A percentile compares a stretch with the other conserved stretches of the same genome.
Conservation (phyloP, 2,113 vertebrate genomes). For the Grantiella picta region DNA sequence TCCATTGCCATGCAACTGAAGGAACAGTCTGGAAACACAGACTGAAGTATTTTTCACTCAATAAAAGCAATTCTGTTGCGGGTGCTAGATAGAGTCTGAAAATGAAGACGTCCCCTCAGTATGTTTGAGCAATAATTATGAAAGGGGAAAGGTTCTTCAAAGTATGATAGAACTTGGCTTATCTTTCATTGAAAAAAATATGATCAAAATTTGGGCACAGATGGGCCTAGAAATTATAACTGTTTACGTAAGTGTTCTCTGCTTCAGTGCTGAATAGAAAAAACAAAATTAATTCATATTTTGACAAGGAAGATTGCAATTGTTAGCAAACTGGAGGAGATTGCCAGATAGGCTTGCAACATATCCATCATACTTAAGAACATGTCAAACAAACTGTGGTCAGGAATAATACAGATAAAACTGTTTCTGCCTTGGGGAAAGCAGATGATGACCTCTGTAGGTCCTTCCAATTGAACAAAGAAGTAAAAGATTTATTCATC, state of each 20-base stretch:
- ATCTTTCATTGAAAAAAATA: background rate
- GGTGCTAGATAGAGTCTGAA: background rate
- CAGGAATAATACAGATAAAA: background rate
- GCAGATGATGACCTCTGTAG: background rate
- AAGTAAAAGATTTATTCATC: background rate
- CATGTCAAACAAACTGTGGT: conserved; percentile 9
- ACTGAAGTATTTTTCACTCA: background rate
- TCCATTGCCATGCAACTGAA: background rate
- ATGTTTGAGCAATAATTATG: background rate
- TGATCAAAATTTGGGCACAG: background rate
- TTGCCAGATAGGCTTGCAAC: background rate
- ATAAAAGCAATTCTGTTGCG: background rate
- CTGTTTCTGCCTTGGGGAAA: background rate
- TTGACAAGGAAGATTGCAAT: background rate
- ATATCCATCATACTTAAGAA: conserved; percentile 17
- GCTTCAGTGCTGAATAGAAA: background rate
- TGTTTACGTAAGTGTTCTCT: background rate
- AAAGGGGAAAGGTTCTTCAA: background rate
- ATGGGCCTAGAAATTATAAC: background rate
- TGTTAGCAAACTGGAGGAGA: background rate
- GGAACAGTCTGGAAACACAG: background rate
- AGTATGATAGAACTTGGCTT: background rate
- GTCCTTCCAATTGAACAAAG: background rate
- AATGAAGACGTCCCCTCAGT: background rate
- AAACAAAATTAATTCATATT: background rate